These are phyloP conservation scores for Sthenelais limicola DNA, from an alignment of 2,888 invertebrate species.

Conservation along the genomic window DNA sequence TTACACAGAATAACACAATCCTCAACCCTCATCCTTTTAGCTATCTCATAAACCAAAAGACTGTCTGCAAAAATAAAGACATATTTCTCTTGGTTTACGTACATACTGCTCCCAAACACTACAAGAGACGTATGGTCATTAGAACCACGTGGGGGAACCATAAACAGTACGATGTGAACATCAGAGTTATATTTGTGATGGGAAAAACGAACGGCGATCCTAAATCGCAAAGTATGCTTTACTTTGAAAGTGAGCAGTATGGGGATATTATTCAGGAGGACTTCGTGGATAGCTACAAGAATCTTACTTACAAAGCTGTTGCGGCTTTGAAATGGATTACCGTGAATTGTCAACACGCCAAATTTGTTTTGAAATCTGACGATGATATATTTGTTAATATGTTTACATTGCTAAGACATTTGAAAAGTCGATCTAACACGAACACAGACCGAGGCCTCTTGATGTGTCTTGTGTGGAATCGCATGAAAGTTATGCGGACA, in stretches of 20 bases:
- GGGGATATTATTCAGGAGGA: constrained; percentile 70
- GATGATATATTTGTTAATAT: constrained; percentile 74
- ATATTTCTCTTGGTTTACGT: constrained; percentile 67
- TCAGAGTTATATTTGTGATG: constrained; percentile 65
- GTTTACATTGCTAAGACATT: constrained; percentile 70
- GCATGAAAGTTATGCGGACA: constrained; percentile 71
- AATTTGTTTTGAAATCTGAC: constrained; percentile 72
- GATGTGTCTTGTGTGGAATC: constrained; percentile 70
- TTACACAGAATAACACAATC: background rate
- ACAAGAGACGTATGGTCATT: constrained; percentile 67
- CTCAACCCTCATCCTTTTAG: constrained; percentile 61
- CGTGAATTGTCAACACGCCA: constrained; percentile 66
- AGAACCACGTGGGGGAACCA: constrained; percentile 70
- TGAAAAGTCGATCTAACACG: constrained; percentile 44
- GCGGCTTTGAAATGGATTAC: constrained; percentile 72
- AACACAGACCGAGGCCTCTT: constrained; percentile 52
- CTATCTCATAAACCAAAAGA: constrained; percentile 58
- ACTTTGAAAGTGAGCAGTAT: constrained; percentile 64
- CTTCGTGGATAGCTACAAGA: constrained; percentile 72
- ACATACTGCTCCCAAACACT: constrained; percentile 68
- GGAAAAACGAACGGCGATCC: constrained; percentile 41
- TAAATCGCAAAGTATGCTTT: constrained; percentile 57
- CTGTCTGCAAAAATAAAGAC: constrained; percentile 54
- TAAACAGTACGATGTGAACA: constrained; percentile 55
- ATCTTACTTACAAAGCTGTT: constrained; percentile 73